These are phyloP conservation scores for Paradisaea rubra DNA, from an alignment of 2,113 vertebrate genomes.

Conservation along the genomic window DNA sequence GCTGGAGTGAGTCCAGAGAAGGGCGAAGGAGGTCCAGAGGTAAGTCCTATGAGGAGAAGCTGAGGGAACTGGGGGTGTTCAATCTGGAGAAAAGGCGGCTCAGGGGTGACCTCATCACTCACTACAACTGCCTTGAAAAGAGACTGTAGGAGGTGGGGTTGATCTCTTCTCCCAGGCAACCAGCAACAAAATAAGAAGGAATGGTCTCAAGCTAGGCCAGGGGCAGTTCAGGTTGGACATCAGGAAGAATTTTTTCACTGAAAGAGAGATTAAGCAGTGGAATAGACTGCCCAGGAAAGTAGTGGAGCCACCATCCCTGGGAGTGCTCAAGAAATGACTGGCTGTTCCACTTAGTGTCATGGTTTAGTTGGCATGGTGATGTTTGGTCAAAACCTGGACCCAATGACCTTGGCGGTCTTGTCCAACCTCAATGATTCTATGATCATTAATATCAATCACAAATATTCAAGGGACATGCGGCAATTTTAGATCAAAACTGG, in stretches of 20 bases:
- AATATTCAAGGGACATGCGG: neutral
- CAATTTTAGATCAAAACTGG: neutral
- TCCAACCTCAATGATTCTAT: neutral
- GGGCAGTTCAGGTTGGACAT: neutral
- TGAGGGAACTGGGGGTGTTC: neutral
- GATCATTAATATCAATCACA: neutral
- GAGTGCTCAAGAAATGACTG: neutral
- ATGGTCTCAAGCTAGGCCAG: neutral
- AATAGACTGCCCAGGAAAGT: neutral
- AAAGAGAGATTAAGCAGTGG: neutral
- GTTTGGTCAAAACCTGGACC: neutral
- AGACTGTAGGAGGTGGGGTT: neutral
- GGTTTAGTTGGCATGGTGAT: neutral
- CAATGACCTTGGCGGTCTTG: neutral
- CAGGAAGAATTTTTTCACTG: neutral
- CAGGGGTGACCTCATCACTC: neutral
- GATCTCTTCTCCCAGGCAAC: neutral
- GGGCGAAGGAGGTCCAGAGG: neutral
- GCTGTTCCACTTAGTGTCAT: fast-evolving
- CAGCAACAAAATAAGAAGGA: neutral
- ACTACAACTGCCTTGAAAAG: neutral
- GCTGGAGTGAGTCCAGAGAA: neutral
- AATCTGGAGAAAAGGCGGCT: neutral
- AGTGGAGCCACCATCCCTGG: too few relatives aligned
- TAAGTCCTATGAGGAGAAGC: too few relatives aligned